Evolutionary conservation across 1,140 invertebrate genomes (phyloP).

Genomic region (Whitmania pigra): DNA sequence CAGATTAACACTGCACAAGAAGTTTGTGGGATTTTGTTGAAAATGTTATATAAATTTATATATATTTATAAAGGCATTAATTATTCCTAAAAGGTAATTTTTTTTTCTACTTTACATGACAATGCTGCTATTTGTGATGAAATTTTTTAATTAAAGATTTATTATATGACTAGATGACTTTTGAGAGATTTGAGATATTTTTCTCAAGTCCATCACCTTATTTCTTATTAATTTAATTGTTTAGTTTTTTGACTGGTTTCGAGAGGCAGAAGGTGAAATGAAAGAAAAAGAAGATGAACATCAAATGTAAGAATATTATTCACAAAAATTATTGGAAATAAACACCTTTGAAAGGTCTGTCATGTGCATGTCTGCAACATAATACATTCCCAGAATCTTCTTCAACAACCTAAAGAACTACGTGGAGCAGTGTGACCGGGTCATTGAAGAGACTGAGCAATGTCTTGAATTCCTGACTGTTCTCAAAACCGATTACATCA

Average conservation of each 20-base stretch:
- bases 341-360: neutral
- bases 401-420: constrained; percentile 56
- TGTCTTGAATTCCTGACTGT: constrained; percentile 58
- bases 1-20: constrained; percentile 7
- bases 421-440: constrained; percentile 55
- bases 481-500: constrained; percentile 62
- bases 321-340: constrained; percentile 16
- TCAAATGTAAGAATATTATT: constrained; percentile 42
- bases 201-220: neutral
- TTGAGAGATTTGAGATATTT: no score
- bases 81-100: no score
- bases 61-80: no score
- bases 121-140: no score
- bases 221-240: constrained; percentile 28
- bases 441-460: constrained; percentile 57
- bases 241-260: constrained; percentile 56
- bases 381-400: constrained; percentile 44
- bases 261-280: constrained; percentile 52
- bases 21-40: neutral
- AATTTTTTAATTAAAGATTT: no score
- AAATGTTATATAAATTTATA: neutral
- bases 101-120: no score
- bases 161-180: no score
- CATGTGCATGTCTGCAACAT: neutral
- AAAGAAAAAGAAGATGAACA: constrained; percentile 52